Evolutionary conservation across 92 coral and sea anemone genomes (phyloP), one percentile per base, ranked within the genome.

Genomic region (Parazoanthus swiftii): DNA sequence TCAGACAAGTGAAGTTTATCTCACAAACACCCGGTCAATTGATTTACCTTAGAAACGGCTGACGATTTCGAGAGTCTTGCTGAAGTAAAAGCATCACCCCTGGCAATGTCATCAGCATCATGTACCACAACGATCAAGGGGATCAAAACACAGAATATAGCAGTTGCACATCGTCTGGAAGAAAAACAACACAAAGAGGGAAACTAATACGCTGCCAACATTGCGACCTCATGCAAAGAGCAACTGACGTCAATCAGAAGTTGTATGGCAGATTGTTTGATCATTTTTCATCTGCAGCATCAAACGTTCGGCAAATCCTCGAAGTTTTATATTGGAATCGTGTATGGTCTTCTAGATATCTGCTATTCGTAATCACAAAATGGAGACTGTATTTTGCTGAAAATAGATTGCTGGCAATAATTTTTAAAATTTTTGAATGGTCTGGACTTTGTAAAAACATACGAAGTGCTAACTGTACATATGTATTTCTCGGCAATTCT

Each of bases 321-420:
- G 35, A 77, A 29, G 46, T 35, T 58, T 56, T 44, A 37, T 80
- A 80, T 80, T 54, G 9, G 84, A 38, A 36, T 80, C 68, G 29
- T 51, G 67, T 80, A 54, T 59, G 84, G 67, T 26, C 66, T 80
- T 80, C n/a, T 46, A 80, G 56, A 38, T 80, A 56, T 54, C 84
- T 80, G 84, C 23, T 80, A 35, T 59, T 80, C 84, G 67, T 80
- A 80, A 59, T 80, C 71, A 80, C 29, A 80, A 80, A 54, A 51
- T 54, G 68, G 70, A 80, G 71, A 80, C 84, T 46, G 43, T 21
- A 72, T 72, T 58, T 13, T 58, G 66, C 14, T 2, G 66, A 58
- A 14, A 58, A 58, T 18, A 58, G 18, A 58, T 58, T 58, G 66
- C 66, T 58, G 66, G 66, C 66, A 58, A 58, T 13, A 58, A 58